Conservation (phyloP, 1,140 invertebrate genomes). For the Dendrolimus kikuchii region DNA sequence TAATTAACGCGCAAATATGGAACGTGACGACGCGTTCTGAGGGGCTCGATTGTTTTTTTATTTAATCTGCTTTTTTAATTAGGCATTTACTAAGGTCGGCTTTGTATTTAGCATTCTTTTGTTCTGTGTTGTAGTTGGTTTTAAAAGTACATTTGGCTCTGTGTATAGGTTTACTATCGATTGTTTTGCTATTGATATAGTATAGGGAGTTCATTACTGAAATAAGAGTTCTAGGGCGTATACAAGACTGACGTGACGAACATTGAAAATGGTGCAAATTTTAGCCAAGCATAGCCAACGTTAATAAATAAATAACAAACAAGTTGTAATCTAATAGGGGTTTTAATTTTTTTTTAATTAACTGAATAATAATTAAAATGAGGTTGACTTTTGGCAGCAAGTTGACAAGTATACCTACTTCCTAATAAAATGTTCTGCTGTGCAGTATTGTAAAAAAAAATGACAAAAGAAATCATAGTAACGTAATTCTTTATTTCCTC, state of each 20-base stretch:
- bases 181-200: too few relatives aligned
- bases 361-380: too few relatives aligned
- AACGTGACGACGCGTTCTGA: slow-evolving; percentile 68
- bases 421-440: too few relatives aligned
- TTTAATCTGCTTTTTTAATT: slow-evolving; percentile 55
- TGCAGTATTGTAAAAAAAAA: too few relatives aligned
- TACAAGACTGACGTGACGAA: background rate
- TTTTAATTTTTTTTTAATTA: too few relatives aligned
- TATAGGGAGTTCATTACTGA: too few relatives aligned
- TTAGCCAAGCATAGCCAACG: background rate
- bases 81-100: slow-evolving; percentile 59
- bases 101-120: slow-evolving; percentile 39
- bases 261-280: slow-evolving; percentile 1
- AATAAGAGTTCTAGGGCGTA: too few relatives aligned
- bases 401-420: too few relatives aligned
- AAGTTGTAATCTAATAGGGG: background rate
- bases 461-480: too few relatives aligned
- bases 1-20: slow-evolving; percentile 71
- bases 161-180: background rate
- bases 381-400: too few relatives aligned
- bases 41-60: slow-evolving; percentile 60
- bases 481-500: too few relatives aligned
- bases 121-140: background rate
- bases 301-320: background rate
- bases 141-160: too few relatives aligned